Evolutionary conservation across 2,888 invertebrate genomes (phyloP), one percentile per base, ranked within the genome.

Genomic region (Clepsis dumicolana): DNA sequence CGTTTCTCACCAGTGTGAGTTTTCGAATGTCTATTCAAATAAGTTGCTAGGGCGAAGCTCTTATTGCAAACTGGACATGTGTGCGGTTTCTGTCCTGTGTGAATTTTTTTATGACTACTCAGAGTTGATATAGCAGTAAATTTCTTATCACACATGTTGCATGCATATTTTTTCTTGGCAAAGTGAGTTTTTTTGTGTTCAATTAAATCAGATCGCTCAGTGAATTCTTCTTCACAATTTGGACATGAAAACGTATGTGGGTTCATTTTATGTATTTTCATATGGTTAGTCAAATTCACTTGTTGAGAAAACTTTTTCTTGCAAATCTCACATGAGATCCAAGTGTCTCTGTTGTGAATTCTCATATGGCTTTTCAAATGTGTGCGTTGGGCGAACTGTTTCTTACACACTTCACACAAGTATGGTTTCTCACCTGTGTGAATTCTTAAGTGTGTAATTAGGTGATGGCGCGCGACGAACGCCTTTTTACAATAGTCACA

Each of bases 81-180:
- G 7, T 44, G n/a, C 7, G 44, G 44, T 44, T 44, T 44, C 18
- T 16, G 16, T 2, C 44, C 44, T 8, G 18, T 18, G 18, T 44
- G 44, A 44, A 44, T 44, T 2, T 44, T 44, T 14, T 44, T 44
- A 5, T 44, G 44, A 14, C 44, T 18, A 8, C 44, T 44, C 18
- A 44, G 8, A 2, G 44, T 44, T 5, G 44, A 44, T 44, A 44
- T 44, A 1, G 44, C 44, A 1, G 44, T 44, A 4, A 44, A 44
- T 44, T 44, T 44, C 8, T 44, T 44, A 44, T 44, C 44, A 5
- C 44, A 44, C 44, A 44, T 44, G 8, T 18, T 44, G 8, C 44
- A 44, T 1, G 16, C 16, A 7, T 44, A 44, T 18, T 14, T 4
- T 18, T 44, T 44, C 44, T 44, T 8, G 7, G 16, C 44, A 0